Conservation (phyloP, 2,797 vertebrate genomes). For the Hafferia zeledoni region DNA sequence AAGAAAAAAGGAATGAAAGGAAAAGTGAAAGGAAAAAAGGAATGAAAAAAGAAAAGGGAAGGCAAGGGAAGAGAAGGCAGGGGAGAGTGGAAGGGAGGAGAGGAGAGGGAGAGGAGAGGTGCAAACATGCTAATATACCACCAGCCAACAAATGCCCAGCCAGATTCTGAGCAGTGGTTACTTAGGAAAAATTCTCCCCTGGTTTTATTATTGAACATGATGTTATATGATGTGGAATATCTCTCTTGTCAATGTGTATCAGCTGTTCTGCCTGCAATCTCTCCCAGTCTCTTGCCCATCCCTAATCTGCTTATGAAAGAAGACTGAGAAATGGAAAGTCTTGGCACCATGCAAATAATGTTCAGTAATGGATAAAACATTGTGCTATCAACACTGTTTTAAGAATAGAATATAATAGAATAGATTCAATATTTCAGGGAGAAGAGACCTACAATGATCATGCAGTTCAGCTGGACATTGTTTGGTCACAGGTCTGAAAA, state of each 20-base stretch:
- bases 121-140: neutral
- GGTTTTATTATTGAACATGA: neutral
- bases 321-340: neutral
- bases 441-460: neutral
- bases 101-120: neutral
- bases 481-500: neutral
- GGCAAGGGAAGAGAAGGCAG: no score
- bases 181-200: neutral
- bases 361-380: neutral
- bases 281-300: neutral
- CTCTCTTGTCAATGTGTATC: neutral
- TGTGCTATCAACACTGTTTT: neutral
- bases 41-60: no score
- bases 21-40: no score
- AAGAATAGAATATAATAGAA: neutral
- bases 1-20: no score
- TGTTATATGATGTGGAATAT: neutral
- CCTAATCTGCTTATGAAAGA: rapidly evolving
- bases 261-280: neutral
- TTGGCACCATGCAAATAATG: neutral
- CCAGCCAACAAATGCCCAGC: neutral
- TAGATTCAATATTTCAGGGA: neutral
- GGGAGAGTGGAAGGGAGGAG: no score
- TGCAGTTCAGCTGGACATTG: neutral
- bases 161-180: neutral